Base-by-base conservation (phyloP, 1,140 invertebrate species). In the Danaus melanippus region DNA sequence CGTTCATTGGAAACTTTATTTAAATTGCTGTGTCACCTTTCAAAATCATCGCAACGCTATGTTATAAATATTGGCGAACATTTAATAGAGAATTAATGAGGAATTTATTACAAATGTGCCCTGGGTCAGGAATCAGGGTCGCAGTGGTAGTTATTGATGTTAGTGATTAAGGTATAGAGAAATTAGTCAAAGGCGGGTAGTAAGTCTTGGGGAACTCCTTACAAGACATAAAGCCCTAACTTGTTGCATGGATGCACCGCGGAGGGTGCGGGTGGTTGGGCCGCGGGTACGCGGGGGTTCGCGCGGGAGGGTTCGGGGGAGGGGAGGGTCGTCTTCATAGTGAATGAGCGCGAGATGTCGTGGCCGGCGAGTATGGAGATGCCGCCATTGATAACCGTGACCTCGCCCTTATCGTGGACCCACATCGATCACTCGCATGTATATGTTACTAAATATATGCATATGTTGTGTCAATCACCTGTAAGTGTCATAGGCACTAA, bases 331-430 rank as follows among this genome's bases (percentile, higher is more conserved):
- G 73, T 82, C 77, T 79, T 77, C 73, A 78, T 73, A 79, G 80
- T 84, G 79, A 86, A 86, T 86, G 83, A 77, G 78, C 76, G 76
- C 79, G 78, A 82, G 79, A 85, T 83, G 82, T 80, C 76, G 79
- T 75, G 81, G 78, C 76, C 76, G 74, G 72, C 67, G 46, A 56
- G 79, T 84, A 86, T 86, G 83, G 77, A 86, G 80, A 83, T 83
- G 65, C 72, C 76, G 71, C 76, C 80, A 86, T 84, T 84, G 80
- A 86, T 86, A 83, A 77, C 76, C 74, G 69, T 78, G 77, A 82
- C 79, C 79, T 79, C 71, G 71, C 67, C 79, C 76, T 83, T 84
- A 83, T 83, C 80, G 65, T 64, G 54, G 45, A 63, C 64, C 66
- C 53, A 64, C 69, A 69, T 60, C 71, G 69, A 74, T 71, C 65